phyloP scores from a whole-genome alignment of 2,113 vertebrate genomes.

The Perccottus glenii region DNA sequence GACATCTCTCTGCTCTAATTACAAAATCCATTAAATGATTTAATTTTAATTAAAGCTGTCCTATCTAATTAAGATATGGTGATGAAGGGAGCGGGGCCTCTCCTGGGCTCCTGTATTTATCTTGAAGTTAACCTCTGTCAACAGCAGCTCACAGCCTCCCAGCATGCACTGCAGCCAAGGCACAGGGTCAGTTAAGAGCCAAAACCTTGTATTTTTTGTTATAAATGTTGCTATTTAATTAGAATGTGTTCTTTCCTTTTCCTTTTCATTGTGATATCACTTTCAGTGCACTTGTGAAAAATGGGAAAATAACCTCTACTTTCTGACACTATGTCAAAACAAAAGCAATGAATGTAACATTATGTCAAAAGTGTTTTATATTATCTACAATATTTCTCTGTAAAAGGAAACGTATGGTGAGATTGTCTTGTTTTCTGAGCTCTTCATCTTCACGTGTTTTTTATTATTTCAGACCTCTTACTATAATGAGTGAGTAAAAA shows the following conservation, averaged over 20 bases:
- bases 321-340: background rate
- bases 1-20: slow-evolving; percentile 46
- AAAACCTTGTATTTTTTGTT: no score
- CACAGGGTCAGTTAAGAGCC: slow-evolving; percentile 6
- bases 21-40: slow-evolving; percentile 46
- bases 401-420: background rate
- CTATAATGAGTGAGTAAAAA: slow-evolving; percentile 1
- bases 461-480: background rate
- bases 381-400: background rate
- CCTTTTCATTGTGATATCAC: no score
- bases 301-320: background rate
- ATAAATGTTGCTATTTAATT: no score
- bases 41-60: slow-evolving; percentile 54
- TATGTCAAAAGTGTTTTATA: background rate
- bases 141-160: slow-evolving; percentile 20
- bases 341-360: background rate
- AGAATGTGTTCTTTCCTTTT: no score
- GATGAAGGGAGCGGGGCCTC: slow-evolving; percentile 30
- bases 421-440: background rate
- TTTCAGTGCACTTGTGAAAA: background rate
- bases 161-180: slow-evolving; percentile 42
- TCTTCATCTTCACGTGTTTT: background rate
- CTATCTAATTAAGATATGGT: slow-evolving; percentile 48
- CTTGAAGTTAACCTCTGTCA: slow-evolving; percentile 37
- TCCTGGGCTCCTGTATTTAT: slow-evolving; percentile 39